Evolutionary conservation across 2,797 vertebrate species (phyloP).

Genomic region (Molossus molossus): DNA sequence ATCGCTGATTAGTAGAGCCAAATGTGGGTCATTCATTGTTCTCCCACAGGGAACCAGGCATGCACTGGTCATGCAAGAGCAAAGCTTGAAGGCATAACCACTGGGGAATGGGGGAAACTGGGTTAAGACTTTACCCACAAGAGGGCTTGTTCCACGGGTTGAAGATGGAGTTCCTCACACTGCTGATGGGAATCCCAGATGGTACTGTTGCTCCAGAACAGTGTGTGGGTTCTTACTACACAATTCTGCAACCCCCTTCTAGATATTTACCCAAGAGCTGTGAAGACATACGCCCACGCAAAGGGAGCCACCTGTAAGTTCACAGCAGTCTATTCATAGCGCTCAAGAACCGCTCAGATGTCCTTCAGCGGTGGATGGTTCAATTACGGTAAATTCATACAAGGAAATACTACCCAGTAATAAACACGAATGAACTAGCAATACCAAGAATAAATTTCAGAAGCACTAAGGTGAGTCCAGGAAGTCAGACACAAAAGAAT

Average conservation of each 20-base stretch:
- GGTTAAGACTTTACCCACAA: not conserved
- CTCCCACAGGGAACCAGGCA: not conserved
- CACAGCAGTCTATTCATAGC: not conserved
- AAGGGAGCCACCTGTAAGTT: not conserved
- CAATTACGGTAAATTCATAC: not conserved
- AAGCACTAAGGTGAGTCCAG: not conserved
- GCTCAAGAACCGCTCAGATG: not conserved
- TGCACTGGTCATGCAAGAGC: not conserved
- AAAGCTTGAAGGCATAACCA: not conserved
- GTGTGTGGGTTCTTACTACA: not conserved
- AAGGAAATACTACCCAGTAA: constrained; percentile 18
- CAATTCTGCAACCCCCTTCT: not conserved
- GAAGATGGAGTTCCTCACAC: not conserved
- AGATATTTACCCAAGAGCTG: not conserved
- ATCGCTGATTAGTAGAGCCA: not conserved
- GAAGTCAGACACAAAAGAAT: constrained; percentile 30
- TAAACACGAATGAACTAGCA: not conserved
- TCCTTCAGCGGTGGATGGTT: not conserved
- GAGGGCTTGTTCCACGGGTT: not conserved
- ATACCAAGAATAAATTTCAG: not conserved
- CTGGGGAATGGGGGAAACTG: not conserved
- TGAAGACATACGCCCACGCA: not conserved
- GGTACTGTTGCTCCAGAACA: not conserved
- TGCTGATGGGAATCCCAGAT: not conserved
- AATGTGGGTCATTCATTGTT: not conserved